These are phyloP conservation scores for Loripinus fragilis DNA, from an alignment of 2,888 invertebrate species.

Conservation along the genomic window DNA sequence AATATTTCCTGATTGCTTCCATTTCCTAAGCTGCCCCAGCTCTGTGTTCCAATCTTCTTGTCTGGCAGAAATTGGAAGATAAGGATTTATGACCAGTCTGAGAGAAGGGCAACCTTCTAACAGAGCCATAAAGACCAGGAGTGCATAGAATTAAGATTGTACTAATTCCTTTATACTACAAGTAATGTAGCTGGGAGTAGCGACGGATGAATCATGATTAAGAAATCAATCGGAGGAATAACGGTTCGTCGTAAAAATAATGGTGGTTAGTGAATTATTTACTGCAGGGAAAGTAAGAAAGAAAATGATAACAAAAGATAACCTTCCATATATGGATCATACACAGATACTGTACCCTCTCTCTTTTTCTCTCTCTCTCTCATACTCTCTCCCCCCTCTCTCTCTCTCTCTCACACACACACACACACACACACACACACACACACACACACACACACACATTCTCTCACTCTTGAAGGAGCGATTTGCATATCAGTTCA, in stretches of 20 bases:
- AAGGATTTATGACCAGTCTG: slow-evolving; percentile 51
- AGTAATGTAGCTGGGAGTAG: slow-evolving; percentile 9
- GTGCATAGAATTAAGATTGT: slow-evolving; percentile 22
- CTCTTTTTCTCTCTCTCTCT: too few relatives aligned
- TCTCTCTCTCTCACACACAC: too few relatives aligned
- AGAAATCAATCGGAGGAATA: slow-evolving; percentile 6
- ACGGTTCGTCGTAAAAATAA: background rate
- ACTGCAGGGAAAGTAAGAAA: too few relatives aligned
- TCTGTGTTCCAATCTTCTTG: slow-evolving; percentile 45
- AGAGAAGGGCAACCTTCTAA: slow-evolving; percentile 21
- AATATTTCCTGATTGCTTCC: slow-evolving; percentile 56
- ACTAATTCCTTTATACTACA: slow-evolving; percentile 13
- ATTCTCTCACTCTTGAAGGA: too few relatives aligned
- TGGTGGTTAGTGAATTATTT: background rate
- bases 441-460: too few relatives aligned
- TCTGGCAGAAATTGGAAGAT: slow-evolving; percentile 56
- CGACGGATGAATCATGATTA: slow-evolving; percentile 15
- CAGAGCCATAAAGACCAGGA: slow-evolving; percentile 15
- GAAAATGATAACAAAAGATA: too few relatives aligned
- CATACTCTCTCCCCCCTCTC: too few relatives aligned
- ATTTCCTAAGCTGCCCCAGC: slow-evolving; percentile 21
- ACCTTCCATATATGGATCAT: too few relatives aligned
- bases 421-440: too few relatives aligned
- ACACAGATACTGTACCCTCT: too few relatives aligned
- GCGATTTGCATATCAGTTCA: too few relatives aligned